Base-by-base conservation (phyloP, 2,113 vertebrate genomes). In the Zeus faber region DNA sequence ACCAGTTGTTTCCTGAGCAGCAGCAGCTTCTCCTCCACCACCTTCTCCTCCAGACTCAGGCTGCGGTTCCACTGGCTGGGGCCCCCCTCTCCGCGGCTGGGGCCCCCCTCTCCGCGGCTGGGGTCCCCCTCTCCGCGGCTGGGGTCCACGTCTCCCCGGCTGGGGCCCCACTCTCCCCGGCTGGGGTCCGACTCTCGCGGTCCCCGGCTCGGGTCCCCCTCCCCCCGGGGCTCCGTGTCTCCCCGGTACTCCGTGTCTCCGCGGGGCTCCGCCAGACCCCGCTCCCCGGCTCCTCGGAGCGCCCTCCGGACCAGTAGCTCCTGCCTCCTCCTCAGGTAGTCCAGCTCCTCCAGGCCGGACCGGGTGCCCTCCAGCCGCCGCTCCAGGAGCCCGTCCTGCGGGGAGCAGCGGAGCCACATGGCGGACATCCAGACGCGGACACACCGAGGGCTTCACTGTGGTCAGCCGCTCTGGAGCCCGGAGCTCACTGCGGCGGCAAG, bases 1-100 rank as follows among this genome's bases (percentile, higher is more conserved):
- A 97, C 95, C 94, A 97, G 86, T 67, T 95, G 93, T 83, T 91
- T 92, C 63, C 92, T 65, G 48, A 96, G 84, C 54, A 96, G 89
- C 44, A 93, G 77, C 76, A 95, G 92, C 80, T 95, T 95, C 77
- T 95, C 92, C 86, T 95, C 93, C 80, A 94, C 65, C 80, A 92
- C 87, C 83, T 91, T 92, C 83, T 94, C 93, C 87, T 94, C 92
- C 45, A 90, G 80, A 74, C 88, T 93, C 62, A 85, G 86, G 45
- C 83, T 76, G 74, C n/a, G n/a, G n/a, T n/a, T n/a, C n/a, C n/a
- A n/a, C n/a, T n/a, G n/a, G n/a, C n/a, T n/a, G n/a, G n/a, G n/a
- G n/a, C n/a, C n/a, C n/a, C n/a, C n/a, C n/a, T n/a, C 24, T 78
- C 76, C 60, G 78, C 85, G n/a, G 39, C 13, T 11, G 3, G 65